Evolutionary conservation across 2,888 invertebrate genomes (phyloP).

Genomic region (Melipona beecheii): DNA sequence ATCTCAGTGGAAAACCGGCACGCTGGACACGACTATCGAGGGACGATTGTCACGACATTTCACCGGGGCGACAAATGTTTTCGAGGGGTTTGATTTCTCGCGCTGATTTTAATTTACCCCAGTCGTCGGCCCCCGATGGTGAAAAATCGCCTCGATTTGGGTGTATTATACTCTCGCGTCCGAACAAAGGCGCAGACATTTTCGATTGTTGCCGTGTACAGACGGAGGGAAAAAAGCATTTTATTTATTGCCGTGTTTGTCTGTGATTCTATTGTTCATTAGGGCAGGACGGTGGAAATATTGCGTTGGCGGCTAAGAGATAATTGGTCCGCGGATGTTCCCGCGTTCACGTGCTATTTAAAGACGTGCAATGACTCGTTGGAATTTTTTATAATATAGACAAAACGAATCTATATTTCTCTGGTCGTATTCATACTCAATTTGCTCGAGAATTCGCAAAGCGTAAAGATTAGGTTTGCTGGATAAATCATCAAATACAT

Average conservation of each 20-base stretch:
- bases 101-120: conserved; percentile 41
- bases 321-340: neutral
- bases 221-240: neutral
- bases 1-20: conserved; percentile 44
- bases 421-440: too few species aligned
- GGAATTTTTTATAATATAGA: too few species aligned
- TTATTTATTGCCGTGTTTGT: neutral
- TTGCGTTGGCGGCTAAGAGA: neutral
- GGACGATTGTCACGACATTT: neutral
- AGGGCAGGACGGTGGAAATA: neutral
- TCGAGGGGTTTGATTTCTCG: conserved; percentile 4
- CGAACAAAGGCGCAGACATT: conserved; percentile 41
- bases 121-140: conserved; percentile 13
- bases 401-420: too few species aligned
- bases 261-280: neutral
- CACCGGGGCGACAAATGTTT: conserved; percentile 41
- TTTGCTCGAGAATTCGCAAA: too few species aligned
- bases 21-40: conserved; percentile 9
- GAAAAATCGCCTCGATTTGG: conserved; percentile 37
- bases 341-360: neutral
- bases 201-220: conserved; percentile 31
- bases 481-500: too few species aligned
- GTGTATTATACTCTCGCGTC: conserved; percentile 23
- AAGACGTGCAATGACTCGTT: too few species aligned
- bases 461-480: too few species aligned